These are phyloP conservation scores for Agrotis clavis DNA, from an alignment of 2,888 invertebrate species.

Conservation along the genomic window DNA sequence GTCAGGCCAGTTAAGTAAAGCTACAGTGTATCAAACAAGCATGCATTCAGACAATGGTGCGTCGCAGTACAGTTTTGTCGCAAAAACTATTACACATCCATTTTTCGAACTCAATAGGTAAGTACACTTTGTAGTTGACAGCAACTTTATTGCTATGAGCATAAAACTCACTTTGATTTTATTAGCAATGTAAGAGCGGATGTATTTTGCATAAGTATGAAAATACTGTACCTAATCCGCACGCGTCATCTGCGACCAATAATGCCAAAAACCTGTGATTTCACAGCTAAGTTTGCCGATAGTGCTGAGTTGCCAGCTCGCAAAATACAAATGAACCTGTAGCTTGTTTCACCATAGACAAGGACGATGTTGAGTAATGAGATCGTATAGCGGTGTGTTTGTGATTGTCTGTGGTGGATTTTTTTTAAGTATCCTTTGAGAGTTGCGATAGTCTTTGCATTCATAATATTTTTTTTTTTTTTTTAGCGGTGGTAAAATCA, in stretches of 20 bases:
- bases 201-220: no score
- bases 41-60: no score
- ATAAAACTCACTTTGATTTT: no score
- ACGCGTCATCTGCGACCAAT: constrained; percentile 33
- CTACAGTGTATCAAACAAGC: no score
- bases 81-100: no score
- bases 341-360: constrained; percentile 31
- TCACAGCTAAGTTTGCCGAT: constrained; percentile 25
- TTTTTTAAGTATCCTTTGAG: constrained; percentile 16
- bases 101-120: no score
- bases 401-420: constrained; percentile 19
- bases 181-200: no score
- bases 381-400: constrained; percentile 26
- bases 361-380: constrained; percentile 28
- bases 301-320: constrained; percentile 13
- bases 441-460: not conserved
- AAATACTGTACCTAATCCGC: constrained; percentile 1
- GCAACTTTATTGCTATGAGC: no score
- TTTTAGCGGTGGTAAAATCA: no score
- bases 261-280: constrained; percentile 44
- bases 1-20: no score
- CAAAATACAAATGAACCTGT: constrained; percentile 42
- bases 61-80: no score
- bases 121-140: no score
- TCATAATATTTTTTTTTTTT: not conserved